phyloP scores from a whole-genome alignment of 2,888 invertebrate genomes.

The Steinernema carpocapsae region DNA sequence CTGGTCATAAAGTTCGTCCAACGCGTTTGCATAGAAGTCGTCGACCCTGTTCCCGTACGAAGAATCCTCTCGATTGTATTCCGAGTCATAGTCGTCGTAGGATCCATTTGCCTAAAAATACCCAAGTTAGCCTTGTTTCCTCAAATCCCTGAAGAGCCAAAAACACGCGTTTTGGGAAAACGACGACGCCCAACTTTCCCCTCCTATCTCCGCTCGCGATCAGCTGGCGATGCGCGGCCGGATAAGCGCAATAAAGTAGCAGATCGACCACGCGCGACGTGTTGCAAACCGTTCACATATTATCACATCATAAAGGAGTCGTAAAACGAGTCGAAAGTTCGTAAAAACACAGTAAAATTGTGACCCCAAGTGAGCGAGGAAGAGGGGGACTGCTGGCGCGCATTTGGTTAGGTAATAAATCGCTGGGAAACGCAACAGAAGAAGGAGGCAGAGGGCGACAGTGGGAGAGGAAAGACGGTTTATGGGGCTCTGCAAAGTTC shows the following conservation, averaged over 20 bases:
- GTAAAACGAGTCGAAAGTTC: conserved; percentile 13
- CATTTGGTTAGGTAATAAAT: not conserved
- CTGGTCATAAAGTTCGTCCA: conserved; percentile 1
- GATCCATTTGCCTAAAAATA: no score
- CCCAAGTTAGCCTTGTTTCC: no score
- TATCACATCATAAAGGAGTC: conserved; percentile 27
- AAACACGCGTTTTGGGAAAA: conserved; percentile 15
- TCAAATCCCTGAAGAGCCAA: not conserved
- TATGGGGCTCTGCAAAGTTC: not conserved
- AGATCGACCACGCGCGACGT: conserved; percentile 28
- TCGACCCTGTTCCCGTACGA: conserved; percentile 15
- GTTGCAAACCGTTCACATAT: conserved; percentile 32
- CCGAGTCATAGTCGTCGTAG: not conserved
- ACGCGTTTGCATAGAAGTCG: conserved; percentile 10
- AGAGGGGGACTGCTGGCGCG: not conserved
- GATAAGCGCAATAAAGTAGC: conserved; percentile 32
- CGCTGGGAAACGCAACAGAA: not conserved
- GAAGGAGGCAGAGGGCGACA: not conserved
- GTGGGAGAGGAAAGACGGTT: not conserved
- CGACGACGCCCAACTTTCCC: conserved; percentile 5
- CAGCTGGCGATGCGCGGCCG: conserved; percentile 21
- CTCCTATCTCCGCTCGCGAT: not conserved
- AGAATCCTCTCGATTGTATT: not conserved
- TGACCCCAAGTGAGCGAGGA: not conserved
- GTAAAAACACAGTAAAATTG: conserved; percentile 22